Base-by-base conservation (phyloP, 1,140 invertebrate species). In the Leguminivora glycinivorella region DNA sequence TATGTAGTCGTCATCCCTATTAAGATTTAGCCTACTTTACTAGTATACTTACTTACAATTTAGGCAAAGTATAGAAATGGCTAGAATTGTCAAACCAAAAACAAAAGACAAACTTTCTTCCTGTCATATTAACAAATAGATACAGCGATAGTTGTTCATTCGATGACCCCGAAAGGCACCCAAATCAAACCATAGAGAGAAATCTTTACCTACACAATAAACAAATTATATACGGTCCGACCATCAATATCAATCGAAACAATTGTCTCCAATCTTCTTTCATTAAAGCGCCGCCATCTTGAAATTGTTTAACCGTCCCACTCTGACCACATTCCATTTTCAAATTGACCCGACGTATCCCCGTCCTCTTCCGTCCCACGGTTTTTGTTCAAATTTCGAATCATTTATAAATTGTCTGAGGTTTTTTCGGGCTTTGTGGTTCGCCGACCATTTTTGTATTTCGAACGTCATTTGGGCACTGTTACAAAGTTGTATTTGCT, bases 201-300 rank as follows among this genome's bases (percentile, higher is more conserved):
- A 63, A 63, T 29, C 58, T 29, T 63, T 17, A 29, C 47, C 26
- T 12, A 26, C 56, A 63, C 58, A 63, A 63, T 63, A 63, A 63
- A 63, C n/a, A 63, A 63, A 47, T 67, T 38, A 67, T 68, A 67
- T n/a, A 47, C 47, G 47, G 47, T 52, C 47, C 47, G 60, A 38
- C 38, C 72, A 70, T 70, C 72, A 70, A 73, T 70, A 70, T 73
- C 68, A 73, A 70, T 73, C 22, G 56, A 70, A 70, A 73, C 72
- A 73, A 73, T 73, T 73, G 72, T 70, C 38, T 29, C 72, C 52
- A 70, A 71, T 74, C 76, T 73, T 52, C 4, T 31, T 56, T 70
- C 71, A 75, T 75, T 75, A 70, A 71, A 26, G 22, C 52, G 29
- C 72, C 70, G 78, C 74, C 72, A 76, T 78, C 43, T 75, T 76